These are phyloP conservation scores for Physocephala rufipes DNA, from an alignment of 2,888 invertebrate genomes.

Conservation along the genomic window DNA sequence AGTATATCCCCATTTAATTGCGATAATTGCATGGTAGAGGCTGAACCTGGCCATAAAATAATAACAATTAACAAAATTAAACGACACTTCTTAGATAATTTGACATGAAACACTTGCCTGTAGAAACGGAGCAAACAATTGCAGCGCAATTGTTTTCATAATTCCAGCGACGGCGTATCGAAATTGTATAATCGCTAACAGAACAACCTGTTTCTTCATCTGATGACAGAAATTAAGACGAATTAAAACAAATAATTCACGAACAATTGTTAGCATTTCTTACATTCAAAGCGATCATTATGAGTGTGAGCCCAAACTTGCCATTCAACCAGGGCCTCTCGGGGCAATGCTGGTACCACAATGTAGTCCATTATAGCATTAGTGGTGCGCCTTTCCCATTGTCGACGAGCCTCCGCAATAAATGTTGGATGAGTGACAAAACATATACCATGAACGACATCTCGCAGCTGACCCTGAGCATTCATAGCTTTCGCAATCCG, in stretches of 20 bases:
- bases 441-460: slow-evolving; percentile 89
- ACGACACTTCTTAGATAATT: slow-evolving; percentile 10
- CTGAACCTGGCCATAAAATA: slow-evolving; percentile 54
- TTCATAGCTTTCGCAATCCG: slow-evolving; percentile 85
- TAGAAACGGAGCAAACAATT: slow-evolving; percentile 83
- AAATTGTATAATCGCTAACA: slow-evolving; percentile 82
- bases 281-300: slow-evolving; percentile 88
- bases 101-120: slow-evolving; percentile 64
- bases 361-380: slow-evolving; percentile 89
- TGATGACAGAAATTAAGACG: slow-evolving; percentile 57
- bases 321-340: slow-evolving; percentile 87
- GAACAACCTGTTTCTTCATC: slow-evolving; percentile 93
- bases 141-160: slow-evolving; percentile 88
- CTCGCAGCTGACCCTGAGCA: slow-evolving; percentile 77
- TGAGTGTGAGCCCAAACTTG: slow-evolving; percentile 91
- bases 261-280: slow-evolving; percentile 53
- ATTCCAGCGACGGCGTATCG: slow-evolving; percentile 86
- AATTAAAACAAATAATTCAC: background rate
- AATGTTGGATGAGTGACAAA: slow-evolving; percentile 80
- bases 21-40: slow-evolving; percentile 64
- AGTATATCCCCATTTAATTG: slow-evolving; percentile 65
- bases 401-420: slow-evolving; percentile 78
- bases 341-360: slow-evolving; percentile 82
- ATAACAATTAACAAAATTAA: background rate
- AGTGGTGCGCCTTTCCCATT: slow-evolving; percentile 84